Evolutionary conservation across 2,888 invertebrate genomes (phyloP), one percentile per base, ranked within the genome.

Genomic region (Diogma glabrata): DNA sequence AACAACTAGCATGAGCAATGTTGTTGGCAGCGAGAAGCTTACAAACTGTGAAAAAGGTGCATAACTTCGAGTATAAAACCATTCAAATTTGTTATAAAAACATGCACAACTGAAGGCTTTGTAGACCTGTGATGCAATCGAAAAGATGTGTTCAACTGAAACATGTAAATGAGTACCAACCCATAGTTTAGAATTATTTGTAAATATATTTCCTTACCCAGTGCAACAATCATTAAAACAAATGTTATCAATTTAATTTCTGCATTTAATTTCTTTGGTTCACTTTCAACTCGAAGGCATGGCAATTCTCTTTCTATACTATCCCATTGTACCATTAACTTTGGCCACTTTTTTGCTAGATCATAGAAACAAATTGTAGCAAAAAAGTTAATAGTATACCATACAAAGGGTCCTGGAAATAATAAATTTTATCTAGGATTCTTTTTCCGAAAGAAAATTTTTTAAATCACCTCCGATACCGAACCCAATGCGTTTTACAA

Each of bases 101-200:
- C 61, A 54, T 16, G 69, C 64, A 54, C 77, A 77, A 6, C 70
- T 68, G 3, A 63, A 59, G 0, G 76, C 73, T 12, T 70, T 71
- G 8, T 71, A 71, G 3, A 76, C 73, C 2, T 75, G 75, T 1
- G 78, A 72, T 38, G 78, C 60, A 67, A 82, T 76, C 47, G 81
- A 79, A 28, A 82, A 59, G 16, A 71, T 55, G 56, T 84, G 84
- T 57, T 84, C 84, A 51, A 74, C 80, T 80, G 60, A 3, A 20
- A 28, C 46, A 63, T 14, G 45, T 26, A 50, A 28, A 38, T 23
- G 10, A 16, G 9, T 36, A n/a, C 12, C 58, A 52, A 48, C 23
- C 30, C 28, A 10, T 51, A 58, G 51, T 20, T n/a, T 22, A 10
- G 19, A 8, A 16, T 64, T 62, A 48, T 54, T 53, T 50, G 60